Evolutionary conservation across 1,140 invertebrate species (phyloP), one percentile per base, ranked within the genome.

Genomic region (Atta texana): DNA sequence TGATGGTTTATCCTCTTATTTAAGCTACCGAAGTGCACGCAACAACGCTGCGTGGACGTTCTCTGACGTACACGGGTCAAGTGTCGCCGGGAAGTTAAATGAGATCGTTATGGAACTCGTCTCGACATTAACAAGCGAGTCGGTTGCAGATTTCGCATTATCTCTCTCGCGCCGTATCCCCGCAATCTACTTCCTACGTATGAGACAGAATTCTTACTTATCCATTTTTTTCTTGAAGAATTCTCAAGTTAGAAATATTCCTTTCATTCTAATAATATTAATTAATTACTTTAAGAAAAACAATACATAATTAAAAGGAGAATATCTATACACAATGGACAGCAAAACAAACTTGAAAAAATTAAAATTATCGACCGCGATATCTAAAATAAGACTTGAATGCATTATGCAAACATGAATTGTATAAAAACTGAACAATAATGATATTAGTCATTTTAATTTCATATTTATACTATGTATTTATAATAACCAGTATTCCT

Each of bases 81-180:
- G 76, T 86, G 85, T 86, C 55, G 55, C 24, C 53, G 74, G 28
- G 39, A 69, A 80, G 64, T 59, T 86, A 86, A 86, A 86, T 80
- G 85, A 86, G 53, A 80, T 86, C 77, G 85, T 86, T 86, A 81
- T 71, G 63, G 61, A 86, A 64, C 85, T 80, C 76, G 85, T 80
- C 66, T 51, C 75, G 64, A 69, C 75, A 53, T 63, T 61, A 86
- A 81, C 75, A 64, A 86, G 66, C 84, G 71, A 53, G 69, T 61
- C 51, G 64, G 61, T 61, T 82, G 77, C 63, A 61, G 85, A 81
- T 86, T 86, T 86, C 34, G 39, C 80, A 44, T 74, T 39, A 39
- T 12, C 39, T 69, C 39, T 34, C 34, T 74, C 68, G 57, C n/a
- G 68, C 39, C 21, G 55, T 55, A 49, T 59, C 57, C 69, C 31